These are phyloP conservation scores for Lycocorax pyrrhopterus DNA, from an alignment of 2,113 vertebrate species.

Conservation along the genomic window DNA sequence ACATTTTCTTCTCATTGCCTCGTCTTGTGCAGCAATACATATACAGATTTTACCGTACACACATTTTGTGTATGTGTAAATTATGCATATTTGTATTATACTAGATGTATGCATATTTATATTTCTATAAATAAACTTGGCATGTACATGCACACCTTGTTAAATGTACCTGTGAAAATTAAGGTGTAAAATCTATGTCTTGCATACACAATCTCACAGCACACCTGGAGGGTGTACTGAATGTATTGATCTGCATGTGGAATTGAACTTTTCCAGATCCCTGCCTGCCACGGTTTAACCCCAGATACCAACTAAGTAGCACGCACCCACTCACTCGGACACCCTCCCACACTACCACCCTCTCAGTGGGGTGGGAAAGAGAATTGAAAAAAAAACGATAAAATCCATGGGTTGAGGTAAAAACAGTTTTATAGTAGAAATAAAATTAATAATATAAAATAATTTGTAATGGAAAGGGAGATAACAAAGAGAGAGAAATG, in stretches of 20 bases:
- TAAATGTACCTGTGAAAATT: neutral
- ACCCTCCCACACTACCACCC: neutral
- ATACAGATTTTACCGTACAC: fast-evolving
- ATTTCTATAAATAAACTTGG: neutral
- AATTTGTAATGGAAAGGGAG: neutral
- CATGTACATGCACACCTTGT: fast-evolving
- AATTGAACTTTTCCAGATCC: neutral
- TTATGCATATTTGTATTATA: too few species aligned
- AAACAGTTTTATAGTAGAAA: neutral
- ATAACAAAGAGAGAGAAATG: neutral
- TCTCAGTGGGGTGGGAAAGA: neutral
- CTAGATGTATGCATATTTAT: fast-evolving
- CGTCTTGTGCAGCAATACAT: neutral
- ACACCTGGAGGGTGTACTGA: too few species aligned
- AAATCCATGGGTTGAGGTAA: neutral
- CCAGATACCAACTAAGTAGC: neutral
- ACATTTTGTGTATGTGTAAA: neutral
- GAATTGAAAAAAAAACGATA: neutral
- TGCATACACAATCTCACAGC: neutral
- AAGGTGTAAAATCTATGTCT: neutral
- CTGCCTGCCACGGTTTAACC: neutral
- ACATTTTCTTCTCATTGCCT: fast-evolving
- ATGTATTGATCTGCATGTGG: neutral
- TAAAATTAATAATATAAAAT: neutral
- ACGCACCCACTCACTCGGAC: fast-evolving